Percentiles rank a stretch among this genome's conserved stretches.
phyloP scores from a whole-genome alignment of 2,113 vertebrate genomes.

The Bos indicus region DNA sequence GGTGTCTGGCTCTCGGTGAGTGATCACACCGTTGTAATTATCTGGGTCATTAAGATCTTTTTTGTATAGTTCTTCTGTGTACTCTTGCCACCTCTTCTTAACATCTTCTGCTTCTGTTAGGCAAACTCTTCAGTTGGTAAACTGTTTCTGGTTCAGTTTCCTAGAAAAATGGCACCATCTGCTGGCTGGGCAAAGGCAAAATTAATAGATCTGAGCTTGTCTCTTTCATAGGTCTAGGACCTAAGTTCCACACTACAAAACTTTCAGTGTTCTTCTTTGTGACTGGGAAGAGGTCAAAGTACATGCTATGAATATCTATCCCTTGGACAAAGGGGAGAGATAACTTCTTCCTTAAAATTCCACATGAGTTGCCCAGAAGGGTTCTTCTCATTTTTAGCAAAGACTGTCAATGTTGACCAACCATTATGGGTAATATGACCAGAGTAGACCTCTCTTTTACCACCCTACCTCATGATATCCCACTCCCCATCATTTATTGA shows the following conservation, averaged over 20 bases:
- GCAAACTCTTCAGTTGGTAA: background rate
- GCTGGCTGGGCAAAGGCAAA: conserved; percentile 69
- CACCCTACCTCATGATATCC: rapidly evolving
- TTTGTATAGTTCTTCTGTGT: background rate
- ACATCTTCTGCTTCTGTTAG: background rate
- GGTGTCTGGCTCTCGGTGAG: background rate
- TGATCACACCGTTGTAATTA: background rate
- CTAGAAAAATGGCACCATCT: conserved; percentile 76
- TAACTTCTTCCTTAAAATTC: background rate
- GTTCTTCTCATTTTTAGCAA: background rate
- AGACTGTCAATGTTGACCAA: background rate
- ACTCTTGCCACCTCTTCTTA: background rate
- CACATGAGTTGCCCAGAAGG: background rate
- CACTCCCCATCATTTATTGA: background rate
- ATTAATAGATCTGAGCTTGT: background rate
- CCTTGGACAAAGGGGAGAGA: background rate
- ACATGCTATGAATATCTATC: background rate
- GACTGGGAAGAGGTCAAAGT: background rate
- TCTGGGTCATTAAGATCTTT: background rate
- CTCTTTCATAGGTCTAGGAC: background rate
- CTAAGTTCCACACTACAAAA: background rate
- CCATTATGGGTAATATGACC: background rate
- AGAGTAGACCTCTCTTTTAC: background rate
- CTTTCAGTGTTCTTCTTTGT: background rate
- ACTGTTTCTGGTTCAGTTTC: background rate